Conservation (phyloP, 1,140 invertebrate species). For the Drosophila persimilis region DNA sequence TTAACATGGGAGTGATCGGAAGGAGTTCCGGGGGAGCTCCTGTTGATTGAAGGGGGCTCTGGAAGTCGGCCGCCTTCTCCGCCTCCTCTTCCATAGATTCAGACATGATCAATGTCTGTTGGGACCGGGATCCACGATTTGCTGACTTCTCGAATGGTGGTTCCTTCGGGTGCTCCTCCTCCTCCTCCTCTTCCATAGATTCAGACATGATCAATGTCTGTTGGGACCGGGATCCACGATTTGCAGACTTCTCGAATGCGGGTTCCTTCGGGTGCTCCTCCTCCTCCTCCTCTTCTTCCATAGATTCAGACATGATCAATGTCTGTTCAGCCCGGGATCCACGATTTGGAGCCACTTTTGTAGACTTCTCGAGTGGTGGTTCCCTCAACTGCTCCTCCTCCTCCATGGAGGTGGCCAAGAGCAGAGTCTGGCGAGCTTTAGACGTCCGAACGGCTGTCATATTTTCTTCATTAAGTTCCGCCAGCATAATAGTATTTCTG, state of each 20-base stretch:
- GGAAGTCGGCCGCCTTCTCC: conserved; percentile 2
- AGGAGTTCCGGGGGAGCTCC: neutral
- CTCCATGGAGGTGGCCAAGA: conserved; percentile 3
- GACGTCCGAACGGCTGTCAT: neutral
- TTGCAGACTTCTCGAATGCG: neutral
- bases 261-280: neutral
- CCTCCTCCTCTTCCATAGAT: neutral
- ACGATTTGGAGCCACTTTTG: too few relatives aligned
- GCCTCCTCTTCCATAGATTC: conserved; percentile 12
- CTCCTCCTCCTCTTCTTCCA: conserved; percentile 14
- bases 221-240: neutral
- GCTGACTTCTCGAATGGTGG: neutral
- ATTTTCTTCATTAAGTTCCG: conserved; percentile 16
- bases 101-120: conserved; percentile 8
- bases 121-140: neutral
- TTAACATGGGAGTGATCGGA: conserved; percentile 4
- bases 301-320: neutral
- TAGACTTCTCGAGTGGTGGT: neutral
- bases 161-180: neutral
- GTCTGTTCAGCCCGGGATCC: neutral
- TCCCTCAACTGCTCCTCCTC: conserved; percentile 1
- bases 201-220: too few relatives aligned
- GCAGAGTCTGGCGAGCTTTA: conserved; percentile 2
- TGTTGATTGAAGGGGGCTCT: conserved; percentile 3
- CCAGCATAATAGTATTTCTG: conserved; percentile 6